Conservation (phyloP, 2,888 invertebrate species). For the Hemithea aestivaria region DNA sequence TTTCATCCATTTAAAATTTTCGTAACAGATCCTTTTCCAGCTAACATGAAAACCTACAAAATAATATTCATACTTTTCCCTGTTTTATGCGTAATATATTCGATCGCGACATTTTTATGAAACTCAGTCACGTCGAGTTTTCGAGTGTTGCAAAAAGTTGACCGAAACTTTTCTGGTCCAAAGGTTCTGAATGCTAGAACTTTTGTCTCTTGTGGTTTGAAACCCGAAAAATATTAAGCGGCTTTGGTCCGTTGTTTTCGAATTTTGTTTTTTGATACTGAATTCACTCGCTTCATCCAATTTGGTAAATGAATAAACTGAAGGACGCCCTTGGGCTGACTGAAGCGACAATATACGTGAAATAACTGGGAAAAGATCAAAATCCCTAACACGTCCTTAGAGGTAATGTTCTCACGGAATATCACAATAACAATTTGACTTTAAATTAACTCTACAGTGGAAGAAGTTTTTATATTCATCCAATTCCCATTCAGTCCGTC, state of each 20-base stretch:
- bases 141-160: conserved; percentile 17
- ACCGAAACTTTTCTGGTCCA: conserved; percentile 18
- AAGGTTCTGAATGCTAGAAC: conserved; percentile 23
- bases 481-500: conserved; percentile 12
- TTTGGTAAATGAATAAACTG: too few relatives aligned
- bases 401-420: too few relatives aligned
- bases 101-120: conserved; percentile 11
- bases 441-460: not conserved
- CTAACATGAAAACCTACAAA: too few relatives aligned
- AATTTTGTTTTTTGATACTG: conserved; percentile 14
- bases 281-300: conserved; percentile 4
- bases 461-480: conserved; percentile 9
- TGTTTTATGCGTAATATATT: not conserved
- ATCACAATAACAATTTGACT: too few relatives aligned
- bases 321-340: too few relatives aligned
- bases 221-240: conserved; percentile 18
- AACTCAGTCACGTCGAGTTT: conserved; percentile 16
- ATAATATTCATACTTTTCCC: too few relatives aligned
- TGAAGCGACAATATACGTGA: too few relatives aligned
- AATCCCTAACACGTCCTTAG: too few relatives aligned
- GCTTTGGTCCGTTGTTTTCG: conserved; percentile 12
- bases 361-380: too few relatives aligned
- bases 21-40: too few relatives aligned
- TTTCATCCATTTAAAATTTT: too few relatives aligned
- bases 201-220: conserved; percentile 25